Percentiles rank a stretch among this genome's conserved stretches.
Conservation (phyloP, 2,888 invertebrate genomes). For the Seira sanloemensis region DNA sequence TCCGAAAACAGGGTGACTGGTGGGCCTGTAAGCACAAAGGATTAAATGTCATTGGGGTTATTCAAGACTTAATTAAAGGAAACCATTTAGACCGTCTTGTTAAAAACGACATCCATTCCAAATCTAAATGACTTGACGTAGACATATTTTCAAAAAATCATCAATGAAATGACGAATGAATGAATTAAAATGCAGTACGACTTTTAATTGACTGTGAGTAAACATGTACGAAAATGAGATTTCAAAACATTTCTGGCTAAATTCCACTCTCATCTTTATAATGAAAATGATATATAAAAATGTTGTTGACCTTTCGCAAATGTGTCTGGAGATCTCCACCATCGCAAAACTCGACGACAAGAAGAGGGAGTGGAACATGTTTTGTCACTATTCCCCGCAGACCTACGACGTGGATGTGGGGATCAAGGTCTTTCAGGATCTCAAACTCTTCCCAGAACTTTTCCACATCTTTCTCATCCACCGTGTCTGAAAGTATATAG, state of each 20-base stretch:
- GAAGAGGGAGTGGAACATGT: slow-evolving; percentile 63
- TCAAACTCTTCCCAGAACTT: slow-evolving; percentile 73
- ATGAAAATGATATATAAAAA: too few relatives aligned
- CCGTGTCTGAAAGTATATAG: slow-evolving; percentile 42
- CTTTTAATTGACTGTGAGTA: too few relatives aligned
- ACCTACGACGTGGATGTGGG: slow-evolving; percentile 68
- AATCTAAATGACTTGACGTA: too few relatives aligned
- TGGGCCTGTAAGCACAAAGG: background rate
- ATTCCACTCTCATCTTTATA: too few relatives aligned
- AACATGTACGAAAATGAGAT: background rate
- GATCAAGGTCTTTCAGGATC: slow-evolving; percentile 70
- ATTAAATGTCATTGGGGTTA: background rate
- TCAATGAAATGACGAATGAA: too few relatives aligned
- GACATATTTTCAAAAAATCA: too few relatives aligned
- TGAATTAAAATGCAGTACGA: too few relatives aligned
- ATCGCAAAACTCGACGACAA: slow-evolving; percentile 72
- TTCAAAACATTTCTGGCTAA: background rate
- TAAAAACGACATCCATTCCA: too few relatives aligned
- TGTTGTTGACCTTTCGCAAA: slow-evolving; percentile 60
- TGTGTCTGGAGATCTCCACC: slow-evolving; percentile 70
- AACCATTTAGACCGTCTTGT: too few relatives aligned
- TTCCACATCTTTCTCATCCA: slow-evolving; percentile 57
- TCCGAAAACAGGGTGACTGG: background rate
- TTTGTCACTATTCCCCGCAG: slow-evolving; percentile 66
- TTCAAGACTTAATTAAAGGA: too few relatives aligned